phyloP scores from a whole-genome alignment of 2,888 invertebrate genomes.

The Incurvaria masculella region DNA sequence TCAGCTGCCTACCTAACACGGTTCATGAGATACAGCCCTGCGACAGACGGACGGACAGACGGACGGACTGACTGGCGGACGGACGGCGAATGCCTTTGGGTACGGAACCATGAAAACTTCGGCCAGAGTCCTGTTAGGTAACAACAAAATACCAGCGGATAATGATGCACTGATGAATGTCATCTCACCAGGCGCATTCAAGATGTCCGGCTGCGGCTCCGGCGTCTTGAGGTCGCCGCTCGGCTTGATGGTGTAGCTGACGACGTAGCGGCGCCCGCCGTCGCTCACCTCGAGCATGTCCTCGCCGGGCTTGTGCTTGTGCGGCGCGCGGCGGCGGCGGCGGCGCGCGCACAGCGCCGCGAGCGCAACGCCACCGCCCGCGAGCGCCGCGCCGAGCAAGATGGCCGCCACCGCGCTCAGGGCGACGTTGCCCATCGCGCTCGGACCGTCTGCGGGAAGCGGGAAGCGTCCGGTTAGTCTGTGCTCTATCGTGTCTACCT shows the following conservation, averaged over 20 bases:
- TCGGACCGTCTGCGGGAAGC: conserved; percentile 60
- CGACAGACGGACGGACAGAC: too few relatives aligned
- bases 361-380: conserved; percentile 33
- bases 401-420: conserved; percentile 59
- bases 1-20: too few relatives aligned
- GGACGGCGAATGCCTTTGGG: too few relatives aligned
- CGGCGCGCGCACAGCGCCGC: conserved; percentile 36
- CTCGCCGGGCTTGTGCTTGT: conserved; percentile 43
- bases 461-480: too few relatives aligned
- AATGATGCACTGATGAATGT: too few relatives aligned
- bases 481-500: too few relatives aligned
- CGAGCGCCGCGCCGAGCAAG: conserved; percentile 33
- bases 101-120: too few relatives aligned
- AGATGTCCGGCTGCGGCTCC: conserved; percentile 73
- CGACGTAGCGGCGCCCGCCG: conserved; percentile 79
- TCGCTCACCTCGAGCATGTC: conserved; percentile 66
- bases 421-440: conserved; percentile 67
- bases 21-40: too few relatives aligned
- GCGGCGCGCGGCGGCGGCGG: conserved; percentile 31
- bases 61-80: too few relatives aligned
- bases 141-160: conserved; percentile 11
- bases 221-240: conserved; percentile 54
- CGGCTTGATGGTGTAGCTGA: conserved; percentile 80
- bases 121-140: neutral
- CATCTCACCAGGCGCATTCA: conserved; percentile 67